These are phyloP conservation scores for Andricus grossulariae DNA, from an alignment of 1,140 invertebrate genomes.

Conservation along the genomic window DNA sequence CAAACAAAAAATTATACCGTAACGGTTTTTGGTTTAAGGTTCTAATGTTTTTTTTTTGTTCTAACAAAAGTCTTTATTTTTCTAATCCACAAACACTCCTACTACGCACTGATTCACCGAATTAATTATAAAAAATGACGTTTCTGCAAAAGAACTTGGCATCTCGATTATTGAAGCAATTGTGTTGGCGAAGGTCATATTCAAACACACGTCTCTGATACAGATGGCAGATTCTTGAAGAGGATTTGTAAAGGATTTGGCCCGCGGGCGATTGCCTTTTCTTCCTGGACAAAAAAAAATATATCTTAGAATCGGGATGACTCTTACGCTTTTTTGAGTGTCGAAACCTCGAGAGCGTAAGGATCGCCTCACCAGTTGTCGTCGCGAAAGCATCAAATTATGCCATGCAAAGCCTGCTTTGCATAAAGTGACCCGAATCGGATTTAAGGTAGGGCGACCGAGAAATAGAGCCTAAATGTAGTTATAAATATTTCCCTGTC, in stretches of 20 bases:
- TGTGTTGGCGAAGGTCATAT: conserved; percentile 8
- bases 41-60: too few species aligned
- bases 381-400: conserved; percentile 48
- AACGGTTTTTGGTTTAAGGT: too few species aligned
- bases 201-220: conserved; percentile 7
- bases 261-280: neutral
- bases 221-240: conserved; percentile 24
- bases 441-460: conserved; percentile 44
- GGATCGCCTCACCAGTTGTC: conserved; percentile 38
- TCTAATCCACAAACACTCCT: neutral
- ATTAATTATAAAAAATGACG: neutral
- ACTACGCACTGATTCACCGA: neutral
- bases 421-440: conserved; percentile 58
- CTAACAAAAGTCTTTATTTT: neutral
- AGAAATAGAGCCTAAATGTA: conserved; percentile 26
- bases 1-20: too few species aligned
- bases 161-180: conserved; percentile 1
- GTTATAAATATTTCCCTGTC: conserved; percentile 49
- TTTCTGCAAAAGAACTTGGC: neutral
- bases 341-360: conserved; percentile 48
- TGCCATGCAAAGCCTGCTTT: conserved; percentile 56
- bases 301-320: conserved; percentile 19
- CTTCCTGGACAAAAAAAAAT: conserved; percentile 17
- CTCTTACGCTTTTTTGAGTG: conserved; percentile 35
- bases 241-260: neutral